Conservation (phyloP, 2,888 invertebrate genomes). For the Eulithis testata region DNA sequence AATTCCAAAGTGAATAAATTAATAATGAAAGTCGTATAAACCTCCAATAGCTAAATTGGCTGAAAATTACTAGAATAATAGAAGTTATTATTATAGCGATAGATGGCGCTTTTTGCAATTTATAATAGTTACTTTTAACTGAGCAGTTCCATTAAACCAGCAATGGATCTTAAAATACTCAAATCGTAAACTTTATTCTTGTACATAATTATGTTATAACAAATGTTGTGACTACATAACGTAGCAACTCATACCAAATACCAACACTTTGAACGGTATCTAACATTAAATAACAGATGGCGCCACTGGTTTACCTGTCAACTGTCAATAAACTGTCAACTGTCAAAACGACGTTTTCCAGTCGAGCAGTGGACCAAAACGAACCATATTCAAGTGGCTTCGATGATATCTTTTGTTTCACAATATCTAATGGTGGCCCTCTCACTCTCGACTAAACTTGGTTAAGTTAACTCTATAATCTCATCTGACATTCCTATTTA, state of each 20-base stretch:
- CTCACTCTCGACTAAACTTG: no score
- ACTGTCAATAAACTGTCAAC: slow-evolving; percentile 3
- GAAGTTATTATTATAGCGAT: background rate
- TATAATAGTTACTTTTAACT: background rate
- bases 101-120: slow-evolving; percentile 1
- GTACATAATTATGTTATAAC: slow-evolving; percentile 11
- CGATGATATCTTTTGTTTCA: no score
- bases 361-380: background rate
- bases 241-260: background rate
- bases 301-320: background rate
- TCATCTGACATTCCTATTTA: slow-evolving; percentile 6
- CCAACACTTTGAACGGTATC: slow-evolving; percentile 3
- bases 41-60: background rate
- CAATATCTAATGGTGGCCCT: no score
- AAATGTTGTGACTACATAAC: background rate
- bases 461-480: background rate
- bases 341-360: background rate
- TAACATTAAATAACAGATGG: slow-evolving; percentile 11
- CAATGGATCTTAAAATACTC: background rate
- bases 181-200: slow-evolving; percentile 6
- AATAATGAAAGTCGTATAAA: background rate
- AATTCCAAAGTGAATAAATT: no score
- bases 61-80: background rate
- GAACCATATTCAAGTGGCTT: no score
- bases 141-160: background rate